Percentiles rank a stretch among this genome's conserved stretches.
These are phyloP conservation scores for Poeciliopsis turrubarensis DNA, from an alignment of 2,113 vertebrate genomes.

Conservation along the genomic window DNA sequence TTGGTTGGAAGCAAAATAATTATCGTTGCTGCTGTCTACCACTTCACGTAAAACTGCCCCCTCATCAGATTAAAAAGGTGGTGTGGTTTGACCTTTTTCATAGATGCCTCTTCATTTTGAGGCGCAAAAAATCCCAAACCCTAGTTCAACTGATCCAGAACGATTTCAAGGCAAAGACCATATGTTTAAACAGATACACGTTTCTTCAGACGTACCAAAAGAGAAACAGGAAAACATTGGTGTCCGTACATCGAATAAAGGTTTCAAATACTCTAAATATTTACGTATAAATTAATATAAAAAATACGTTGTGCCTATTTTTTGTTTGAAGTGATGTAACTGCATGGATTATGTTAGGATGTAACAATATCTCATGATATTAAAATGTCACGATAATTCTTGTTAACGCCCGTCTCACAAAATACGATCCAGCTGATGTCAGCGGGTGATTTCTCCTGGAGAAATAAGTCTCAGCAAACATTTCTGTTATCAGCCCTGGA, in stretches of 20 bases:
- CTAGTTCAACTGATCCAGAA: conserved; percentile 1
- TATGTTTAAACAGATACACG: conserved; percentile 38
- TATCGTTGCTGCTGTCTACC: conserved; percentile 73
- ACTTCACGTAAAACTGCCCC: conserved; percentile 70
- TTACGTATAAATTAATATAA: background rate
- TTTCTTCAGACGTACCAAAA: conserved; percentile 12
- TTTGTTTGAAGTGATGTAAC: background rate
- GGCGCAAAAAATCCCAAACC: conserved; percentile 9
- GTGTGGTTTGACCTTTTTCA: conserved; percentile 33
- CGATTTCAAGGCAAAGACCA: conserved; percentile 19
- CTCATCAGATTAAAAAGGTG: conserved; percentile 54
- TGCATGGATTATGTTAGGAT: background rate
- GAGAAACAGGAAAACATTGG: background rate
- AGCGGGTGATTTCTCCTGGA: too few relatives aligned
- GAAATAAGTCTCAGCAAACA: too few relatives aligned
- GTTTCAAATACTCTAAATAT: background rate
- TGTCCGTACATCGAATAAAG: background rate
- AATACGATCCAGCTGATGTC: too few relatives aligned
- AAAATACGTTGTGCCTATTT: background rate
- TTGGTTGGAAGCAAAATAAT: conserved; percentile 77
- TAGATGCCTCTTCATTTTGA: conserved; percentile 30
- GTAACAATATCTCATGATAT: too few relatives aligned
- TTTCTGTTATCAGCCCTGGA: too few relatives aligned
- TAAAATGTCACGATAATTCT: too few relatives aligned
- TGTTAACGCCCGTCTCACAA: too few relatives aligned